Percentiles rank a stretch among this genome's conserved stretches.
These are phyloP conservation scores for Alviniconcha strummeri DNA, from an alignment of 2,888 invertebrate genomes.

Conservation along the genomic window DNA sequence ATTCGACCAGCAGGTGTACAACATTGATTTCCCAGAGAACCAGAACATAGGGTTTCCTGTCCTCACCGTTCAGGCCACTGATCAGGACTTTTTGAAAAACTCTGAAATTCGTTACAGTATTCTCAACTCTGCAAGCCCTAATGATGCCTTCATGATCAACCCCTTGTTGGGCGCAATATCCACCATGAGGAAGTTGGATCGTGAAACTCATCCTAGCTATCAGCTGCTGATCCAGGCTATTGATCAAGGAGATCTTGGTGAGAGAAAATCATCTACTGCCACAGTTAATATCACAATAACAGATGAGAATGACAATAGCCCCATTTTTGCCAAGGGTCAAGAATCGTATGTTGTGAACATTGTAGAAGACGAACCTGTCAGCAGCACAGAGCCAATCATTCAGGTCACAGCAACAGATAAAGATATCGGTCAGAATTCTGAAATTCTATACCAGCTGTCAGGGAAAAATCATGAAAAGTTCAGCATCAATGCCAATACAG, in stretches of 20 bases:
- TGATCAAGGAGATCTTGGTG: constrained; percentile 92
- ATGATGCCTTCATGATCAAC: constrained; percentile 41
- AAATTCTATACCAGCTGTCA: constrained; percentile 81
- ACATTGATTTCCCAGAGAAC: constrained; percentile 90
- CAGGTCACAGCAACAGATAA: constrained; percentile 94
- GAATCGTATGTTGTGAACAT: constrained; percentile 34
- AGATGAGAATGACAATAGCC: constrained; percentile 93
- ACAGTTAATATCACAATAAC: constrained; percentile 92
- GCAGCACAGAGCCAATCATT: constrained; percentile 77
- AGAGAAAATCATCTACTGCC: constrained; percentile 92
- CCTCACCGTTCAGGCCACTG: constrained; percentile 35
- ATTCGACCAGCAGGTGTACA: constrained; percentile 93
- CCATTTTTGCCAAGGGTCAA: constrained; percentile 25
- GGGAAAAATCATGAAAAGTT: constrained; percentile 94
- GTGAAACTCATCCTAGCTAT: constrained; percentile 91
- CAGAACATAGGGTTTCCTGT: constrained; percentile 79
- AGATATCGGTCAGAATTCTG: constrained; percentile 92
- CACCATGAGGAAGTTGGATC: constrained; percentile 86
- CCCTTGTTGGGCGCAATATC: constrained; percentile 83
- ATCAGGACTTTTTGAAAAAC: constrained; percentile 36
- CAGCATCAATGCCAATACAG: constrained; percentile 93
- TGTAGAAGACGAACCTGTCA: constrained; percentile 33
- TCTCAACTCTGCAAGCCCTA: constrained; percentile 38
- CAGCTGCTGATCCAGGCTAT: constrained; percentile 89
- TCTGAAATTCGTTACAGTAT: constrained; percentile 40